phyloP scores from a whole-genome alignment of 1,140 invertebrate species.

The Heliconius congener region DNA sequence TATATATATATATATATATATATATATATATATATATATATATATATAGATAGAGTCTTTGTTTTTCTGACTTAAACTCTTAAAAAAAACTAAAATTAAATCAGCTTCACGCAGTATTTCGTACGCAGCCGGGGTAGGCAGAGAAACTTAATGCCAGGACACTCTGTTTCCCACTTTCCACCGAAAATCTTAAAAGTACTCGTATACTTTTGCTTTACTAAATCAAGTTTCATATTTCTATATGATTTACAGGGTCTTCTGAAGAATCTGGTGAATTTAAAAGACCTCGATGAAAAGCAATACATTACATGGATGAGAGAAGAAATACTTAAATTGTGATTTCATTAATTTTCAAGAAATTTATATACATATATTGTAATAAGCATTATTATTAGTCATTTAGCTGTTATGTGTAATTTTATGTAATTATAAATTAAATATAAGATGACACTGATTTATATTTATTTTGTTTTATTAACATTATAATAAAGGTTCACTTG shows the following conservation, averaged over 20 bases:
- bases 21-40: no score
- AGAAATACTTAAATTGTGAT: conserved; percentile 56
- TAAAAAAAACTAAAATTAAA: no score
- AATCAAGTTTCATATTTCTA: conserved; percentile 6
- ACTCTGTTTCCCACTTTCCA: no score
- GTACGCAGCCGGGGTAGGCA: no score
- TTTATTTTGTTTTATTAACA: conserved; percentile 13
- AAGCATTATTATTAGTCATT: conserved; percentile 69
- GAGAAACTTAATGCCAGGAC: no score
- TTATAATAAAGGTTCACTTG: not conserved
- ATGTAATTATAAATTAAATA: conserved; percentile 57
- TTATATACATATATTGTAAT: conserved; percentile 55
- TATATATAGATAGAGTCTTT: no score
- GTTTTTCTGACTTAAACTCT: no score
- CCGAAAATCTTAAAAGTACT: no score
- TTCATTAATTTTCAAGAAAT: conserved; percentile 58
- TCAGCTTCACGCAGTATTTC: no score
- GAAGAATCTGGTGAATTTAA: conserved; percentile 75
- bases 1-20: no score
- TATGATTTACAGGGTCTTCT: conserved; percentile 65
- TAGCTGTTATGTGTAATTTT: conserved; percentile 57
- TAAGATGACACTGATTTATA: conserved; percentile 45
- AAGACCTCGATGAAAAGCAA: conserved; percentile 63
- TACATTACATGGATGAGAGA: conserved; percentile 25
- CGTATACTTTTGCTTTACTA: not conserved